Evolutionary conservation across 1,140 invertebrate genomes (phyloP).

Genomic region (Anoplophora glabripennis): DNA sequence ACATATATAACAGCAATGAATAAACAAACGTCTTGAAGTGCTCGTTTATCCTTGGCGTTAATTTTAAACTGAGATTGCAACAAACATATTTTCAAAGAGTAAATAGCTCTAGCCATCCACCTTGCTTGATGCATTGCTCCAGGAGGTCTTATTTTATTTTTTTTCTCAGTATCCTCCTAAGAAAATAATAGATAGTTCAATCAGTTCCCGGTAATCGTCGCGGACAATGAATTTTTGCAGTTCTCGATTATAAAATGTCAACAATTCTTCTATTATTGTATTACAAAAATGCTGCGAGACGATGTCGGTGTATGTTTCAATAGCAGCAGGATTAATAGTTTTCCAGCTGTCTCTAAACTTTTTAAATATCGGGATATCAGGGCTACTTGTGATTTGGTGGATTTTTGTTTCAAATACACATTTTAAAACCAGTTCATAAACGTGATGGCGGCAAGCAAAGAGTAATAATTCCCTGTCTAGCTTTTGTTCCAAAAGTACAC

Average conservation of each 20-base stretch:
- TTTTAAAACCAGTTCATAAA: no score
- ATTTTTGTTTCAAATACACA: no score
- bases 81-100: slow-evolving; percentile 29
- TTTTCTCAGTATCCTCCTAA: slow-evolving; percentile 40
- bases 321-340: no score
- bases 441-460: slow-evolving; percentile 33
- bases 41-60: slow-evolving; percentile 21
- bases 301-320: no score
- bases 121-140: slow-evolving; percentile 46
- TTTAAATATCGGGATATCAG: slow-evolving; percentile 32
- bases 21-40: slow-evolving; percentile 15
- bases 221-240: no score
- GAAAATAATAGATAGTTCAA: slow-evolving; percentile 47
- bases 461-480: no score
- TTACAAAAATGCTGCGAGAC: no score
- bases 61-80: slow-evolving; percentile 31
- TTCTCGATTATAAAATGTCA: no score
- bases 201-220: slow-evolving; percentile 48
- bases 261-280: no score
- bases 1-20: slow-evolving; percentile 22
- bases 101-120: slow-evolving; percentile 45
- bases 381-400: no score
- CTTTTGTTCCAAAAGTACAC: no score
- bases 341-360: slow-evolving; percentile 11
- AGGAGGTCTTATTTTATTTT: slow-evolving; percentile 42